Conservation (phyloP, 2,797 vertebrate genomes). For the Scolopax bukidnonensis region DNA sequence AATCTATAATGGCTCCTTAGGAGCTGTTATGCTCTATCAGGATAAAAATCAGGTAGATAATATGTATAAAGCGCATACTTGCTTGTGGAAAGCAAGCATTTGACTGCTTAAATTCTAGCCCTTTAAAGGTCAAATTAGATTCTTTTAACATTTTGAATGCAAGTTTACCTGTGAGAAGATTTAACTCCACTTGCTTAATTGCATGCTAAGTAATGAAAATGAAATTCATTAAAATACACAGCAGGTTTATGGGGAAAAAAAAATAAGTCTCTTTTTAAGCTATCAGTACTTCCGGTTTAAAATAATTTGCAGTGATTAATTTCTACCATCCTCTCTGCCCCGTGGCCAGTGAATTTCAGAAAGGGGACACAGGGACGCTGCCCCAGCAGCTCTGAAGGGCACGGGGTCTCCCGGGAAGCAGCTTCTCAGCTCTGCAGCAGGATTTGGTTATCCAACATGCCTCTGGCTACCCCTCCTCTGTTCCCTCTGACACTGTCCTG, state of each 20-base stretch:
- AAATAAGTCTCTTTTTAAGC: not conserved
- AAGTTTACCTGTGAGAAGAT: not conserved
- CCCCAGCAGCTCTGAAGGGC: too few species aligned
- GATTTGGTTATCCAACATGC: rapidly evolving
- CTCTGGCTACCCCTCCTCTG: rapidly evolving
- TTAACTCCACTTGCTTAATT: not conserved
- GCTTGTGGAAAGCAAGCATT: not conserved
- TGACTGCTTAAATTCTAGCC: not conserved
- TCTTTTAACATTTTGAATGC: not conserved
- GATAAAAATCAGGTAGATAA: conserved; percentile 56
- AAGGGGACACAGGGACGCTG: rapidly evolving
- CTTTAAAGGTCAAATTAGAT: conserved; percentile 10
- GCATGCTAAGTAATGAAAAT: not conserved
- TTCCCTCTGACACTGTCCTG: rapidly evolving
- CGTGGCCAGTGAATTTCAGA: not conserved
- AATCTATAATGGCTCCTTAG: conserved; percentile 67
- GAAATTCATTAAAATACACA: not conserved
- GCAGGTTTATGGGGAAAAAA: not conserved
- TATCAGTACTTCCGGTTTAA: not conserved
- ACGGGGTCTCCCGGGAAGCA: rapidly evolving
- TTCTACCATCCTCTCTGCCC: not conserved
- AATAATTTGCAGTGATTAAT: not conserved
- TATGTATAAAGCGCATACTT: not conserved
- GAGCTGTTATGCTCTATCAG: conserved; percentile 58
- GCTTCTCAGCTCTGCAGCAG: rapidly evolving